Percentiles rank a stretch among this genome's conserved stretches.
These are phyloP conservation scores for Otocyon megalotis DNA, from an alignment of 2,113 vertebrate genomes.

Conservation along the genomic window DNA sequence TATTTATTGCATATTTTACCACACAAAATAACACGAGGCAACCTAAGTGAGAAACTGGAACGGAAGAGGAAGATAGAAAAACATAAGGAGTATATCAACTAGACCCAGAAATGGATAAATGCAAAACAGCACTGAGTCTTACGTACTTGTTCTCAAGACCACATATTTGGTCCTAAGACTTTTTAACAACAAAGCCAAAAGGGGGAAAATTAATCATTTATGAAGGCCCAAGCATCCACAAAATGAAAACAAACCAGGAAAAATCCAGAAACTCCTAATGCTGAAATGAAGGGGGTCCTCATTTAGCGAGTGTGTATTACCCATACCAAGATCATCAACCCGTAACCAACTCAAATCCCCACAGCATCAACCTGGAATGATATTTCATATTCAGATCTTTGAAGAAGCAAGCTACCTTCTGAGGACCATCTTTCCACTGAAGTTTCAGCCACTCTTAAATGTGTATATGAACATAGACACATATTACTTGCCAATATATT, in stretches of 20 bases:
- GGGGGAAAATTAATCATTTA: background rate
- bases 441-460: background rate
- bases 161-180: background rate
- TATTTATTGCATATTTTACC: background rate
- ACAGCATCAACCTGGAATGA: background rate
- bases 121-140: background rate
- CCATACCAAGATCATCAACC: background rate
- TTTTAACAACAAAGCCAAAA: background rate
- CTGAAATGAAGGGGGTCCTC: background rate
- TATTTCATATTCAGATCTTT: slow-evolving; percentile 1
- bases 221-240: background rate
- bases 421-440: background rate
- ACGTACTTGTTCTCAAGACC: background rate
- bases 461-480: background rate
- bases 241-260: background rate
- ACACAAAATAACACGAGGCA: background rate
- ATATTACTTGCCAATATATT: background rate
- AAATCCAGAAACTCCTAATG: background rate
- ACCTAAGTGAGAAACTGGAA: background rate
- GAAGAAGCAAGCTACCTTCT: slow-evolving; percentile 23
- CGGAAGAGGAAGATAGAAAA: background rate
- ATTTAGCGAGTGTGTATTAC: background rate
- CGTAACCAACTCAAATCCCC: background rate
- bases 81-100: background rate
- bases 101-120: background rate